A percentile compares a stretch with the other conserved stretches of the same genome.
Evolutionary conservation across 2,113 vertebrate genomes (phyloP).

Genomic region (Hemiprocne comata): DNA sequence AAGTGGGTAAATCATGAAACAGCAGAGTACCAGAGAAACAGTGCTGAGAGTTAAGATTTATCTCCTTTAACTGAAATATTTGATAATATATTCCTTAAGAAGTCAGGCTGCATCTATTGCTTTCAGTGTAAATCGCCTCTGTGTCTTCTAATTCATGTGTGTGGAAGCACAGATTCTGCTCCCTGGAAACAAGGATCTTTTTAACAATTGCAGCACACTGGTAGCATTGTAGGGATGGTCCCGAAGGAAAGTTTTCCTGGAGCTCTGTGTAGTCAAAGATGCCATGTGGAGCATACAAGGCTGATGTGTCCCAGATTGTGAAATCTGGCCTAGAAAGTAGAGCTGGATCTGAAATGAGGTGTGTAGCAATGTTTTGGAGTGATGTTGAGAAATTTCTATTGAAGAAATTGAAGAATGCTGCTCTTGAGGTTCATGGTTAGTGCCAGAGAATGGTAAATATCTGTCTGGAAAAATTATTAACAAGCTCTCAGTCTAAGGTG

Average conservation of each 20-base stretch:
- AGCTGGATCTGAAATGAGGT: conserved; percentile 11
- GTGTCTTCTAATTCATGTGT: background rate
- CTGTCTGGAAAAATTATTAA: conserved; percentile 1
- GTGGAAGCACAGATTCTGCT: conserved; percentile 16
- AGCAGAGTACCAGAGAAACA: background rate
- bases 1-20: conserved; percentile 3
- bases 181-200: conserved; percentile 42
- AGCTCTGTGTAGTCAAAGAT: background rate
- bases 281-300: background rate
- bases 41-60: background rate
- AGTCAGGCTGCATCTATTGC: conserved; percentile 4
- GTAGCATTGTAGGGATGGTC: background rate
- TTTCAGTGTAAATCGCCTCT: conserved; percentile 12
- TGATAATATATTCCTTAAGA: conserved; percentile 14
- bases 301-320: background rate
- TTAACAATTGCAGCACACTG: conserved; percentile 28
- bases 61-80: background rate
- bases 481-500: conserved; percentile 18
- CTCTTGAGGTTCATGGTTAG: conserved; percentile 14
- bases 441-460: conserved; percentile 20
- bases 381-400: conserved; percentile 2
- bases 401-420: conserved; percentile 38
- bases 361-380: conserved; percentile 32
- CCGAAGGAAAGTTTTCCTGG: conserved; percentile 18
- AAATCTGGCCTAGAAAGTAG: conserved; percentile 45